These are phyloP conservation scores for Pachypanchax playfairii DNA, from an alignment of 2,113 vertebrate species.

Conservation along the genomic window DNA sequence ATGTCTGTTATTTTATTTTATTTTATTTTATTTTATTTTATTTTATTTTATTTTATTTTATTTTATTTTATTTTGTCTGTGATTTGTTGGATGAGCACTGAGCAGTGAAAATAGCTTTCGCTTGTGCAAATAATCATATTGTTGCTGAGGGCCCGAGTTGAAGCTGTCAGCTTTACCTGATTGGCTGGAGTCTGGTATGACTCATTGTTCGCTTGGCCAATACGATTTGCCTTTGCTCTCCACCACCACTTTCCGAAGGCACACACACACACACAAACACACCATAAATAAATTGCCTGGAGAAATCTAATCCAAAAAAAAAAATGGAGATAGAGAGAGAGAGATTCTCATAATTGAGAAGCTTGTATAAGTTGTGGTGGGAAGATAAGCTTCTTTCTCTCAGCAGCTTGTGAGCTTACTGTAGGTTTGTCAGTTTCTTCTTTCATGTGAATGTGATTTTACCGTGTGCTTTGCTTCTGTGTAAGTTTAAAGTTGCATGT, in stretches of 20 bases:
- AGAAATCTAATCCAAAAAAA: constrained; percentile 76
- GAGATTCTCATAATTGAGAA: constrained; percentile 78
- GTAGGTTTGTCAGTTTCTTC: constrained; percentile 61
- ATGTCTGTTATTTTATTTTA: too few species aligned
- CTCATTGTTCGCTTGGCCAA: constrained; percentile 65
- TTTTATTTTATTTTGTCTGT: not conserved
- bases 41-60: not conserved
- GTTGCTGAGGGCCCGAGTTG: constrained; percentile 79
- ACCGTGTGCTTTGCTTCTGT: constrained; percentile 32
- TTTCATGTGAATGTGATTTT: constrained; percentile 22
- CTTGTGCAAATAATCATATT: constrained; percentile 68
- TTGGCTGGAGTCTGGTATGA: constrained; percentile 68
- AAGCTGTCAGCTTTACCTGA: constrained; percentile 53
- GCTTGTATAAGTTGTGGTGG: constrained; percentile 75
- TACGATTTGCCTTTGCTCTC: constrained; percentile 29
- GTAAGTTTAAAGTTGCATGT: constrained; percentile 23
- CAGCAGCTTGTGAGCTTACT: constrained; percentile 70
- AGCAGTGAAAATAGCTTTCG: constrained; percentile 46
- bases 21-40: not conserved
- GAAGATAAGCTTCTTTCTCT: constrained; percentile 78
- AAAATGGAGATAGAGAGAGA: constrained; percentile 71
- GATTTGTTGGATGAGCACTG: constrained; percentile 16
- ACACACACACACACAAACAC: not conserved
- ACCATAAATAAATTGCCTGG: constrained; percentile 77
- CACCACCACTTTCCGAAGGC: not conserved